Percentiles rank a stretch among this genome's conserved stretches.
Evolutionary conservation across 2,113 vertebrate genomes (phyloP).

Genomic region (Passerina amoena): DNA sequence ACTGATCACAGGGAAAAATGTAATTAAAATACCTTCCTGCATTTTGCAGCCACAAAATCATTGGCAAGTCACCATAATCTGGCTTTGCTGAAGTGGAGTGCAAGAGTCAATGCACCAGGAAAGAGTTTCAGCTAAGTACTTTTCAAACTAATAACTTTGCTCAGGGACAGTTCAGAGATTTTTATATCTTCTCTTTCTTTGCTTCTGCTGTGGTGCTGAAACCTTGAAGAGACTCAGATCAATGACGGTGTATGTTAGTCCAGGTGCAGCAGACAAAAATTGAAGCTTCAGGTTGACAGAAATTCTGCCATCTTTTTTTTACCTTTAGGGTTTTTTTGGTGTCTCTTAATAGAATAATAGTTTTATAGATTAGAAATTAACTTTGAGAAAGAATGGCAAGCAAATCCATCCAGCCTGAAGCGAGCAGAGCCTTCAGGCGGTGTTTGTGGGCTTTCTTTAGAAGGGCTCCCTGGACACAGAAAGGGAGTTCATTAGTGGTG

Average conservation of each 20-base stretch:
- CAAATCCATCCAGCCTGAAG: not conserved
- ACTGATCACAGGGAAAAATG: slow-evolving; percentile 33
- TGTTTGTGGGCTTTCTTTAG: not conserved
- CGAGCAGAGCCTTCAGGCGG: not conserved
- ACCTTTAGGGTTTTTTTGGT: not conserved
- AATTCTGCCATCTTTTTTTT: not conserved
- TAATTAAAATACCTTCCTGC: slow-evolving; percentile 63
- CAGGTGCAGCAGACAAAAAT: not conserved
- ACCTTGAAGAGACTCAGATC: not conserved
- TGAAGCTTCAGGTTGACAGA: not conserved
- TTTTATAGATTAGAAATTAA: not conserved
- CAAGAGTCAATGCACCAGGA: slow-evolving; percentile 31
- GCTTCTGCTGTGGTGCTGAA: not conserved
- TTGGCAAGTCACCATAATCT: slow-evolving; percentile 43
- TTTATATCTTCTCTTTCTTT: not conserved
- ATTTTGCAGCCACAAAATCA: slow-evolving; percentile 37
- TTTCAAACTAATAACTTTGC: slow-evolving; percentile 13
- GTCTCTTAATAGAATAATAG: not conserved
- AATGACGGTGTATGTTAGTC: not conserved
- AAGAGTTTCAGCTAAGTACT: slow-evolving; percentile 33
- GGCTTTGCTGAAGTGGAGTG: slow-evolving; percentile 28
- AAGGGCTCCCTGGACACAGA: not conserved
- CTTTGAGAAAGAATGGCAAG: not conserved
- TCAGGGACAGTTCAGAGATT: not conserved
- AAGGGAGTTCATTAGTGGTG: not conserved